Base-by-base conservation (phyloP, 2,797 vertebrate species). In the Triplophysa yarkandensis region DNA sequence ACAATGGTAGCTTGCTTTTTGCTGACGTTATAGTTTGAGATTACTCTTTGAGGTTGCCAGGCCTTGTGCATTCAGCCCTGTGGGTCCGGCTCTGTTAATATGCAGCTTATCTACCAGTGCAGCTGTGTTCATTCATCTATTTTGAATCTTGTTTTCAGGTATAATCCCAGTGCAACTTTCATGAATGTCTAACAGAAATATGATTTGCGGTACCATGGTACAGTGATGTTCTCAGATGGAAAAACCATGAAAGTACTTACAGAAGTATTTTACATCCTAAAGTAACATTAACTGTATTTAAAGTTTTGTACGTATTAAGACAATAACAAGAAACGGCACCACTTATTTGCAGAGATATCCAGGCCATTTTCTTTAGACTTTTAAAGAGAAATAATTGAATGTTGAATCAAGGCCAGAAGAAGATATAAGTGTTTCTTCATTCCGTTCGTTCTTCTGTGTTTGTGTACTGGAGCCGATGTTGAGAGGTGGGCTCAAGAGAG, bases 401-500 rank as follows among this genome's bases (percentile, higher is more conserved):
- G 13, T 55, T 77, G 30, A 66, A 48, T 41, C 57, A 44, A n/a
- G 39, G 64, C 77, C 46, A 17, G 54, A 80, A 77, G 68, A 82
- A 80, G 74, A 71, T 52, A 27, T 77, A 43, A 75, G 81, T 21
- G n/a, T 66, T 76, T 67, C 46, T 55, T 67, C 34, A 54, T 14
- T 50, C 58, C 30, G 36, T 36, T 62, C 11, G 43, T 65, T 74
- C 58, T 74, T 30, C 11, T 72, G 77, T 76, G 77, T 81, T 76
- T 80, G 64, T 62, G 48, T 79, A 75, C 71, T 74, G 61, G 81
- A 76, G 55, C 76, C 72, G 68, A 66, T 81, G 85, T 81, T 77
- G 81, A 86, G 80, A 81, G 77, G 61, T 66, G 46, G 72, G 65
- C 82, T 82, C 78, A 44, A 44, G 81, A 80, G 81, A 79, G 64